Conservation (phyloP, 2,113 vertebrate species). For the Macrotus californicus region DNA sequence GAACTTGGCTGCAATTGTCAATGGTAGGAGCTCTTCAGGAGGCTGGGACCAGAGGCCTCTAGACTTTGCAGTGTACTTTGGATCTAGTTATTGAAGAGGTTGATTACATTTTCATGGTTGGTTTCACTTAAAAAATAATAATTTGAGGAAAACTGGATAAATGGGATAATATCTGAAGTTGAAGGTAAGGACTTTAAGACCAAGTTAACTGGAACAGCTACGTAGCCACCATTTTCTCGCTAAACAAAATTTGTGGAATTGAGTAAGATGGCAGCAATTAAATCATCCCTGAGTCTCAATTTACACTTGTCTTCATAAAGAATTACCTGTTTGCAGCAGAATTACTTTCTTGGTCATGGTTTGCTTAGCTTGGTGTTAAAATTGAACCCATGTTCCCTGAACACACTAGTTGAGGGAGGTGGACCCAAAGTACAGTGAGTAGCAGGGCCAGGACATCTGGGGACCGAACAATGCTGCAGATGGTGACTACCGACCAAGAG, state of each 20-base stretch:
- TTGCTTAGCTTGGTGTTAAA: background rate
- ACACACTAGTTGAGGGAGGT: background rate
- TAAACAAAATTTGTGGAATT: background rate
- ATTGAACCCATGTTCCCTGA: background rate
- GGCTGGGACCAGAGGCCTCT: background rate
- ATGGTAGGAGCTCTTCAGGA: background rate
- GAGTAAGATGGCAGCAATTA: background rate
- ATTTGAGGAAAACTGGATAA: background rate
- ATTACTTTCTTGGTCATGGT: background rate
- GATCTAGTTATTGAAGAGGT: background rate
- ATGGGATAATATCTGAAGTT: background rate
- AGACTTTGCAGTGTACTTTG: background rate
- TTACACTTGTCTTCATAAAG: background rate
- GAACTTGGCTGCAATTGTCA: background rate
- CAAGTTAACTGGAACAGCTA: background rate
- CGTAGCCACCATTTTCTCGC: background rate
- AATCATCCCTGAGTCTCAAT: background rate
- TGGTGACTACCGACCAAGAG: background rate
- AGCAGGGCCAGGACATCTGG: background rate
- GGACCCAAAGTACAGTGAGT: background rate
- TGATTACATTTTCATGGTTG: background rate
- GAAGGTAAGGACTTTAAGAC: constrained; percentile 12
- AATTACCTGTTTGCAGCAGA: background rate
- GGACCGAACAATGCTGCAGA: background rate
- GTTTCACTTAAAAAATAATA: background rate